Evolutionary conservation across 2,113 vertebrate genomes (phyloP), one percentile per base, ranked within the genome.

Genomic region (Megaceryle maxima): DNA sequence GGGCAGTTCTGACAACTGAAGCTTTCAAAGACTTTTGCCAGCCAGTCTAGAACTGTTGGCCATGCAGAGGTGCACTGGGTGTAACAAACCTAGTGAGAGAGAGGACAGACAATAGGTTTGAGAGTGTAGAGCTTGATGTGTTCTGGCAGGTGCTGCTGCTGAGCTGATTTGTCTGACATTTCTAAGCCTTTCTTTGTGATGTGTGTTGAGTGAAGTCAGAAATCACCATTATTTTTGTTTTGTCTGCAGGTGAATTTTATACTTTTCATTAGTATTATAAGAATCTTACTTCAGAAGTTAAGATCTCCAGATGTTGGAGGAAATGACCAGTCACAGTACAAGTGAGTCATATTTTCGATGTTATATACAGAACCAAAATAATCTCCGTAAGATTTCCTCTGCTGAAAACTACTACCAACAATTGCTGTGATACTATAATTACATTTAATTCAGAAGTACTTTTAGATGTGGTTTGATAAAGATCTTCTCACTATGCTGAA

Each of bases 271-370:
- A 98, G 97, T 55, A 98, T 98, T n/a, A 88, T 98, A 74, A 97
- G 98, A 73, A 98, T 98, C 86, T 88, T 98, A 39, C 96, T 98
- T 56, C 98, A 98, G 94, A 98, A 98, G 94, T 68, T 98, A 84
- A 97, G 94, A 16, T 98, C 98, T 77, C 98, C 98, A n/a, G 98
- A 98, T 41, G 94, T 98, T 0, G 97, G 98, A 5, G 97, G 98
- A 92, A 98, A 97, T 25, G 97, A 98, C 85, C 98, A 98, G 37
- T 98, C 98, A n/a, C 98, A 98, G 74, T 98, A 98, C 91, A 98
- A 97, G 98, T 98, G 75, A 94, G 97, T 97, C 10, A 8, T 62
- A 10, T 64, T 80, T 79, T 84, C 63, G 68, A 31, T 66, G 43
- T 31, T 81, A 80, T 35, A 46, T 53, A 18, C 26, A 82, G 50